Evolutionary conservation across 2,888 invertebrate genomes (phyloP).

Genomic region (Atethmia centrago): DNA sequence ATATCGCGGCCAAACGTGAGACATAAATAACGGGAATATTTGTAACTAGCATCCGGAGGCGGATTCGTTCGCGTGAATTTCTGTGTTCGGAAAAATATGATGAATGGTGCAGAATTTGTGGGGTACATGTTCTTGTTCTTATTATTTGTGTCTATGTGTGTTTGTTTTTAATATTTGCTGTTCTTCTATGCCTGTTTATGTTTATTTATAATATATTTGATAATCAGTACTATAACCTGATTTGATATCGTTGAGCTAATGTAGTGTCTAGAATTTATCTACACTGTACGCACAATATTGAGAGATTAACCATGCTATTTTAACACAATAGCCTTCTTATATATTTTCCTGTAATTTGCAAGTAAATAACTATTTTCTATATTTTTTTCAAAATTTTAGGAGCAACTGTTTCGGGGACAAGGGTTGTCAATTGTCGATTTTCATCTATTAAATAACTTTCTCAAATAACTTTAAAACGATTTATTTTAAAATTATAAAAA

Average conservation of each 20-base stretch:
- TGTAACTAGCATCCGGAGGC: constrained; percentile 53
- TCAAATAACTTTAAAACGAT: no score
- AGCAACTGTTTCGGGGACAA: no score
- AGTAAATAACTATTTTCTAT: no score
- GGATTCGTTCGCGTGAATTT: constrained; percentile 46
- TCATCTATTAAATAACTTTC: no score
- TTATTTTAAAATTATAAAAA: no score
- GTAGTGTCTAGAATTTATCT: no score
- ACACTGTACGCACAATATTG: no score
- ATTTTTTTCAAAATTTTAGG: no score
- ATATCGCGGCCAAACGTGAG: constrained; percentile 78
- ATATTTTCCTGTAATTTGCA: no score
- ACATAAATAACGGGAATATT: constrained; percentile 78
- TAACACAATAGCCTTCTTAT: no score
- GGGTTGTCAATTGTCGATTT: no score
- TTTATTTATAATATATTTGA: not conserved
- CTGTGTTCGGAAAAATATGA: constrained; percentile 56
- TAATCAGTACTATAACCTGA: not conserved
- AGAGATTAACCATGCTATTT: no score
- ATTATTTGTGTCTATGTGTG: constrained; percentile 24
- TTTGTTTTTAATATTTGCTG: not conserved
- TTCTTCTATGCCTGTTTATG: not conserved
- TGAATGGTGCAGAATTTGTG: constrained; percentile 74
- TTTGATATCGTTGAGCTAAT: not conserved
- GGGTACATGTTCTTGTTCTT: constrained; percentile 39